Conservation (phyloP, 1,140 invertebrate genomes). For the Ericerus pela region DNA sequence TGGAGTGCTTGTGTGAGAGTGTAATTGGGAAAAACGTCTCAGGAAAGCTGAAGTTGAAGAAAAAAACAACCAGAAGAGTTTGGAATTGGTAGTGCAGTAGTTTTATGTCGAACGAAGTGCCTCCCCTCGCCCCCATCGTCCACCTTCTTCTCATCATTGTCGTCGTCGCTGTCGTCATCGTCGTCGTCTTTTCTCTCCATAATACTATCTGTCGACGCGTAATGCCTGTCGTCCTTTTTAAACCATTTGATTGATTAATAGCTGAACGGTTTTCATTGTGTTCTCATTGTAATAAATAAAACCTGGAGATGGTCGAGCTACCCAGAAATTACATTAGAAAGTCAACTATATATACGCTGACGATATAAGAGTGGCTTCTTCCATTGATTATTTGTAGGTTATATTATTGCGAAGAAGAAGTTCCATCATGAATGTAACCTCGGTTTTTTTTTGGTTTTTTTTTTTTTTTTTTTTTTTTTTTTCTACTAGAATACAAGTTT, state of each 20-base stretch:
- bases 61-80: too few species aligned
- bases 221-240: constrained; percentile 6
- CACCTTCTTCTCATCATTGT: constrained; percentile 3
- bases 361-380: too few species aligned
- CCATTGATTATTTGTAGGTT: background rate
- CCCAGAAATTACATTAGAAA: background rate
- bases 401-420: too few species aligned
- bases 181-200: background rate
- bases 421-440: too few species aligned
- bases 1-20: too few species aligned
- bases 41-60: too few species aligned
- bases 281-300: constrained; percentile 6
- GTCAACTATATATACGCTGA: background rate
- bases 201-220: background rate
- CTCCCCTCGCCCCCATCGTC: background rate
- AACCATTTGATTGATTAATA: constrained; percentile 8
- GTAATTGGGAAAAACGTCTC: too few species aligned
- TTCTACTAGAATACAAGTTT: too few species aligned
- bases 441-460: too few species aligned
- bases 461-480: too few species aligned
- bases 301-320: background rate
- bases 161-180: background rate
- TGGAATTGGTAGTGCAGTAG: too few species aligned
- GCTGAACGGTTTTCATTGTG: constrained; percentile 2
- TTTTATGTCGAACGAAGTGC: too few species aligned